Percentiles rank a stretch among this genome's conserved stretches.
These are phyloP conservation scores for Oreotrochilus melanogaster DNA, from an alignment of 2,113 vertebrate genomes.

Conservation along the genomic window DNA sequence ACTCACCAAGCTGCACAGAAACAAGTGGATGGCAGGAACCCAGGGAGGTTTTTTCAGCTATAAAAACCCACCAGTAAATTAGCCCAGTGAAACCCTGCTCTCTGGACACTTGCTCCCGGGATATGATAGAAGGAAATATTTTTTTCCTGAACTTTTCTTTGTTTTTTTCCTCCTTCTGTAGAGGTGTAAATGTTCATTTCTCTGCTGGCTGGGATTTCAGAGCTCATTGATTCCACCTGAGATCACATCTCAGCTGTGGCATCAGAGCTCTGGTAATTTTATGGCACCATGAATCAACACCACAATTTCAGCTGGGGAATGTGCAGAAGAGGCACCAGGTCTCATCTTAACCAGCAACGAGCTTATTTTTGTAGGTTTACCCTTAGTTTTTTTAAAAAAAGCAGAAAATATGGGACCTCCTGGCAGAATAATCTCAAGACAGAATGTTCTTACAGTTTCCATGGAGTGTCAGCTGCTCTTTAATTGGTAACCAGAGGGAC, in stretches of 20 bases:
- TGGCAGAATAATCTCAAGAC: neutral
- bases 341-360: neutral
- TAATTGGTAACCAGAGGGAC: neutral
- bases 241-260: neutral
- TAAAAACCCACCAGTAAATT: neutral
- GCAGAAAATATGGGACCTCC: neutral
- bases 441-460: conserved; percentile 22
- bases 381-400: neutral
- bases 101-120: neutral
- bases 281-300: accelerated
- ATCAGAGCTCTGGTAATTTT: neutral
- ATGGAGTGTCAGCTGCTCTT: neutral
- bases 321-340: neutral
- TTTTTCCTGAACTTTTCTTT: neutral
- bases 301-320: neutral
- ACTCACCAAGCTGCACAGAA: accelerated
- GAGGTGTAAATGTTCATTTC: neutral
- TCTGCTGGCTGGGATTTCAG: neutral
- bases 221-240: neutral
- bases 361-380: neutral
- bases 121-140: neutral
- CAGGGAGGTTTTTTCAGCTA: neutral
- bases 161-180: neutral
- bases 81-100: neutral
- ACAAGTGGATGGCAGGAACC: neutral